Percentiles rank a stretch among this genome's conserved stretches.
phyloP scores from a whole-genome alignment of 2,888 invertebrate genomes.

The Lucinisca nassula region DNA sequence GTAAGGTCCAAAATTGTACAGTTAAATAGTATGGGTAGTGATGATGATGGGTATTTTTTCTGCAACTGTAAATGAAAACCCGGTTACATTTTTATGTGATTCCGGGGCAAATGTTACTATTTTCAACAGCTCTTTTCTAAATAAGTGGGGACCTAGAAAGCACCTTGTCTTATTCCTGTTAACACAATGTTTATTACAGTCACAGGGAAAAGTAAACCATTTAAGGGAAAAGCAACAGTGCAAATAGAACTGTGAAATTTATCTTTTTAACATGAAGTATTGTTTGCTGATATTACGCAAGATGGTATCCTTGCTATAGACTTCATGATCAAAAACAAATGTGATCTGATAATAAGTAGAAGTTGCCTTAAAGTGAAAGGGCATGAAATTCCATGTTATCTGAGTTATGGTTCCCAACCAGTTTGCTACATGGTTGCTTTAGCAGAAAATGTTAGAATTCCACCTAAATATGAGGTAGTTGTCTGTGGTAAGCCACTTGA shows the following conservation, averaged over 20 bases:
- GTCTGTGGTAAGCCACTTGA: constrained; percentile 26
- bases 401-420: constrained; percentile 13
- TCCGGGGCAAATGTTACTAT: constrained; percentile 41
- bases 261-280: constrained; percentile 16
- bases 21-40: constrained; percentile 16
- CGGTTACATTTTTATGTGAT: constrained; percentile 32
- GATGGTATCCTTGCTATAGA: constrained; percentile 40
- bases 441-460: constrained; percentile 14
- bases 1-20: not conserved
- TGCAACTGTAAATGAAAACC: constrained; percentile 3
- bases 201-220: constrained; percentile 49
- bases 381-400: constrained; percentile 36
- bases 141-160: not conserved
- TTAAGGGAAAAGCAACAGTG: constrained; percentile 33
- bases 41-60: constrained; percentile 29
- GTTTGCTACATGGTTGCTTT: constrained; percentile 39
- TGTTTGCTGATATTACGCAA: constrained; percentile 27
- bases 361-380: constrained; percentile 27
- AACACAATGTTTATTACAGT: constrained; percentile 27
- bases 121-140: constrained; percentile 4
- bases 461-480: constrained; percentile 21
- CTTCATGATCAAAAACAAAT: constrained; percentile 34
- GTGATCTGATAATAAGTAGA: constrained; percentile 40
- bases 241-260: constrained; percentile 18
- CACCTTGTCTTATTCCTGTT: constrained; percentile 1